A percentile compares a stretch with the other conserved stretches of the same genome.
Conservation (phyloP, 1,140 invertebrate genomes). For the Diorhabda elongata region DNA sequence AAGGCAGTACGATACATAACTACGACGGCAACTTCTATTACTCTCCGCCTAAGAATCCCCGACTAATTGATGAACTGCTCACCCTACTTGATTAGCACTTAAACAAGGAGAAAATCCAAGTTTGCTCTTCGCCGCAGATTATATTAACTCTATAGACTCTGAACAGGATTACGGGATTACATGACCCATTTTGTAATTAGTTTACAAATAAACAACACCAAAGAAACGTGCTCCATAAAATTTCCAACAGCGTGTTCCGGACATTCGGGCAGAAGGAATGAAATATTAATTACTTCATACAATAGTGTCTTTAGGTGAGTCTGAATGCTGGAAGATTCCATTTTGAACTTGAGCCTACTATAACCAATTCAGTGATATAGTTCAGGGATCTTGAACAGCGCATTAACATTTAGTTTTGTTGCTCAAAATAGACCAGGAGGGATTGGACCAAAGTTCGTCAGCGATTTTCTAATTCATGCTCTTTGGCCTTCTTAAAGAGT, state of each 20-base stretch:
- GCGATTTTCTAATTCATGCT: too few relatives aligned
- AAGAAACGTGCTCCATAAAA: background rate
- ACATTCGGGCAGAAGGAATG: background rate
- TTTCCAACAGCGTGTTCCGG: background rate
- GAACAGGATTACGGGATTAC: slow-evolving; percentile 18
- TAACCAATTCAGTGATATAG: too few relatives aligned
- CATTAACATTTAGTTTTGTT: too few relatives aligned
- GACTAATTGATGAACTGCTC: slow-evolving; percentile 36
- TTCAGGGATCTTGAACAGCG: too few relatives aligned
- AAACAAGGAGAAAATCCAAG: slow-evolving; percentile 30
- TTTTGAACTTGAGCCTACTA: too few relatives aligned
- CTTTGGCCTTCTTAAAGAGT: too few relatives aligned
- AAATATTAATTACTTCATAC: background rate
- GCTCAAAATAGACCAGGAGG: too few relatives aligned
- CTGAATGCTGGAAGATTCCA: too few relatives aligned
- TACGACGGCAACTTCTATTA: slow-evolving; percentile 23
- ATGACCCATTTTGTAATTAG: slow-evolving; percentile 20
- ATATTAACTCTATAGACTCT: slow-evolving; percentile 14
- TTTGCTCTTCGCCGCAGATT: slow-evolving; percentile 20
- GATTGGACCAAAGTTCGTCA: too few relatives aligned
- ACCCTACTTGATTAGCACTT: slow-evolving; percentile 29
- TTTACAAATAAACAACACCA: slow-evolving; percentile 10
- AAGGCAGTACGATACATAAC: background rate
- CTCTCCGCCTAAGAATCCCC: slow-evolving; percentile 28
- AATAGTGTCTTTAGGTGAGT: too few relatives aligned